Evolutionary conservation across 2,113 vertebrate genomes (phyloP), one percentile per base, ranked within the genome.

Genomic region (Isurus oxyrinchus): DNA sequence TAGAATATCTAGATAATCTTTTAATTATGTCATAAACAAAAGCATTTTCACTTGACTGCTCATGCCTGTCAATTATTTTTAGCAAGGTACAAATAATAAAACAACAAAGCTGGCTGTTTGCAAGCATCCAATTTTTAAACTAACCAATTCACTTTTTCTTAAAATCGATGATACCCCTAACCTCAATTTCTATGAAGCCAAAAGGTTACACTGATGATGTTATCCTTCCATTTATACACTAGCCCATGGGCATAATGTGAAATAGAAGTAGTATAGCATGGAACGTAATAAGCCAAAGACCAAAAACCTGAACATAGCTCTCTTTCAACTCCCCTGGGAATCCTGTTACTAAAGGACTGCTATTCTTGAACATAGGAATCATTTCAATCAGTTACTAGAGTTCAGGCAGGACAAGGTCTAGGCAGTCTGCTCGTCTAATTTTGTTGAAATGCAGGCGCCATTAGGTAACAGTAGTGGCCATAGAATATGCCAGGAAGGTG

Each of bases 361-460:
- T 98, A 98, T 98, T 98, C 98, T 98, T 97, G 97, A 97, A 98
- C 97, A 98, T 98, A 97, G 97, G 98, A 98, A 99, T 99, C 98
- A 98, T 97, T 97, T 99, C 98, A 97, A 98, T 97, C 97, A 98
- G 98, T 97, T 98, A 97, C 97, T 97, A 98, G 97, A 97, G 98
- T 97, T 97, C 97, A 97, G 97, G 98, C 98, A 98, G 98, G 98
- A 98, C 97, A 96, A 96, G 96, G 97, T 99, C 98, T 98, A 99
- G 98, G 97, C 97, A 97, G 98, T 98, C 98, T 98, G 97, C 97
- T 97, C 97, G 98, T 98, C 98, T 98, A 98, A 98, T 97, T 97
- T 97, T 97, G 97, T 98, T 98, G 98, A 98, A 98, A 98, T 97
- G 97, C 97, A 98, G 98, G 98, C 98, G 98, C 99, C 99, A 98